Evolutionary conservation across 2,888 invertebrate species (phyloP), one percentile per base, ranked within the genome.

Genomic region (Acleris holmiana): DNA sequence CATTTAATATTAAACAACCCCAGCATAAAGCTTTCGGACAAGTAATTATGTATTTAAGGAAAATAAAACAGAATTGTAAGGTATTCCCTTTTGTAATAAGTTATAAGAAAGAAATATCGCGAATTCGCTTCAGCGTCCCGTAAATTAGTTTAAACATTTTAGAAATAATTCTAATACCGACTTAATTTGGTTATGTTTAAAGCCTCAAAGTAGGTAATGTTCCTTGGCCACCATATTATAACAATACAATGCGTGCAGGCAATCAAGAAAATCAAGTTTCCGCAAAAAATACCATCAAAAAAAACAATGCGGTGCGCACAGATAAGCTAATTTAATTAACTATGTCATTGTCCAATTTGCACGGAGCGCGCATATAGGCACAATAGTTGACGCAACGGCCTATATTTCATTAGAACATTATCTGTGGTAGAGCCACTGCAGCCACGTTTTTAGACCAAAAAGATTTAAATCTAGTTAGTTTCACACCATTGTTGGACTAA

Each of bases 391-490:
- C 44, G 59, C 53, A 65, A 65, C 44, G 60, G 29, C 65, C 65
- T 60, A 65, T 54, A 59, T 65, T 61, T 48, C 53, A 64, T 48
- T 59, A 23, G 35, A 35, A 13, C 35, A 35, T 35, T 35, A 35
- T 35, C 35, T 35, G 35, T 35, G 35, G 35, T 35, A 35, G 51
- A 58, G 47, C 53, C 58, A 64, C 35, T 40, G 17, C 64, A 65
- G 59, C 47, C 58, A 64, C 61, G 54, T 65, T 65, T 65, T 65
- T 65, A 65, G 60, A 65, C 65, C 65, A 60, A 65, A 59, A 60
- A 60, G 65, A 65, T 65, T 41, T 35, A 19, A 46, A 65, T 65
- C 65, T 48, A n/a, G n/a, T 8, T 23, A 6, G 6, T 25, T 55
- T 60, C 65, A 46, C 65, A 65, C 65, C 50, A 65, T 65, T 65